Conservation (phyloP, 2,113 vertebrate genomes). For the Anhinga anhinga region DNA sequence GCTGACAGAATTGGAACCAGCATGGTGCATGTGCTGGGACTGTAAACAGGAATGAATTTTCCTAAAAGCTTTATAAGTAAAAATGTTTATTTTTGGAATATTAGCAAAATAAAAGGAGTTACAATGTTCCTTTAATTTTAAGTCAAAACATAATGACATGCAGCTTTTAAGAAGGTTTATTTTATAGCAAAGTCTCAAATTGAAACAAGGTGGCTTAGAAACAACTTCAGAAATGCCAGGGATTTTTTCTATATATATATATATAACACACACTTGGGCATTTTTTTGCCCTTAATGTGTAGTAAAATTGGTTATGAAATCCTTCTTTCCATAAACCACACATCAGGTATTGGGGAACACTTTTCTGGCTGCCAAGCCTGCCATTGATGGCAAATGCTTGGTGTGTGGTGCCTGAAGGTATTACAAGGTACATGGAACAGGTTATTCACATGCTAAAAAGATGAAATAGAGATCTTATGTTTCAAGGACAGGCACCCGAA, state of each 20-base stretch:
- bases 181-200: constrained; percentile 63
- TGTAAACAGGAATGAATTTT: constrained; percentile 81
- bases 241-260: constrained; percentile 31
- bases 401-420: background rate
- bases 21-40: constrained; percentile 39
- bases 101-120: constrained; percentile 78
- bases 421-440: background rate
- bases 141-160: constrained; percentile 68
- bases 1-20: constrained; percentile 75
- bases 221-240: constrained; percentile 49
- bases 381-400: background rate
- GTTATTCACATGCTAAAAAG: background rate
- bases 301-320: constrained; percentile 63
- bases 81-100: constrained; percentile 78
- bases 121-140: constrained; percentile 69
- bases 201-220: constrained; percentile 60
- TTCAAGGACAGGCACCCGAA: background rate
- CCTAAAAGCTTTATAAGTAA: constrained; percentile 76
- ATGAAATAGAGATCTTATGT: background rate
- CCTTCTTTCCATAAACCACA: constrained; percentile 49
- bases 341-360: background rate
- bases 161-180: constrained; percentile 68
- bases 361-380: background rate
- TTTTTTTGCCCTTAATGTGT: constrained; percentile 20
- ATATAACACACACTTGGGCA: background rate